Percentiles rank a stretch among this genome's conserved stretches.
phyloP scores from a whole-genome alignment of 2,113 vertebrate species.

The Leucopternis melanops region DNA sequence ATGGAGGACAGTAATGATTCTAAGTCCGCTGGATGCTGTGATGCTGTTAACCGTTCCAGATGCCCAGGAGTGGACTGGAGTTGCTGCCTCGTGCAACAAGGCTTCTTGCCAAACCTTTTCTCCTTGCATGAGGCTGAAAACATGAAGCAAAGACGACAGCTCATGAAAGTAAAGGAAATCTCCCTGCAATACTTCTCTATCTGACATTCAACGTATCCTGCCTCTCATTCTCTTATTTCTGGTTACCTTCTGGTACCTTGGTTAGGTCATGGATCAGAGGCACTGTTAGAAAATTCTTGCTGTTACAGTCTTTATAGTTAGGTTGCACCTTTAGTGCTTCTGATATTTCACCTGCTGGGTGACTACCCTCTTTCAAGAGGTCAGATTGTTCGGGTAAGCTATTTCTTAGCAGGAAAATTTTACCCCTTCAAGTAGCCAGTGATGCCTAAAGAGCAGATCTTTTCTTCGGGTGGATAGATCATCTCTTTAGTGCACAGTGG shows the following conservation, averaged over 20 bases:
- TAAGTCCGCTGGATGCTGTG: not conserved
- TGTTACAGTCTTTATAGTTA: slow-evolving; percentile 10
- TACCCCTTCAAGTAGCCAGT: not conserved
- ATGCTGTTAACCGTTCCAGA: not conserved
- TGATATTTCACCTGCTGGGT: not conserved
- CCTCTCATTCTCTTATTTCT: not conserved
- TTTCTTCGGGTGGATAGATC: not conserved
- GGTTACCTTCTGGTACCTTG: not conserved
- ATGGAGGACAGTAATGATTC: slow-evolving; percentile 84
- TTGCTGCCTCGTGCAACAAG: not conserved
- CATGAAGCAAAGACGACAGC: not conserved
- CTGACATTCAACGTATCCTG: not conserved
- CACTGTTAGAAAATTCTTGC: not conserved
- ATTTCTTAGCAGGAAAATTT: not conserved
- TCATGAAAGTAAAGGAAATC: slow-evolving; percentile 1
- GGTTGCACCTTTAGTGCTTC: not conserved
- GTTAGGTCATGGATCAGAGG: slow-evolving; percentile 26
- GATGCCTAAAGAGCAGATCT: not conserved
- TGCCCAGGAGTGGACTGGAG: not conserved
- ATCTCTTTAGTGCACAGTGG: not conserved
- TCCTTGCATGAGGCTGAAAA: not conserved
- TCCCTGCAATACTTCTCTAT: slow-evolving; percentile 1
- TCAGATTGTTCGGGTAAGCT: not conserved
- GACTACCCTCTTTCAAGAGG: not conserved
- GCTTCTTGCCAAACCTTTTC: slow-evolving; percentile 4